Percentiles rank a stretch among this genome's conserved stretches.
These are phyloP conservation scores for Eumerus sabulonum DNA, from an alignment of 2,888 invertebrate species.

Conservation along the genomic window DNA sequence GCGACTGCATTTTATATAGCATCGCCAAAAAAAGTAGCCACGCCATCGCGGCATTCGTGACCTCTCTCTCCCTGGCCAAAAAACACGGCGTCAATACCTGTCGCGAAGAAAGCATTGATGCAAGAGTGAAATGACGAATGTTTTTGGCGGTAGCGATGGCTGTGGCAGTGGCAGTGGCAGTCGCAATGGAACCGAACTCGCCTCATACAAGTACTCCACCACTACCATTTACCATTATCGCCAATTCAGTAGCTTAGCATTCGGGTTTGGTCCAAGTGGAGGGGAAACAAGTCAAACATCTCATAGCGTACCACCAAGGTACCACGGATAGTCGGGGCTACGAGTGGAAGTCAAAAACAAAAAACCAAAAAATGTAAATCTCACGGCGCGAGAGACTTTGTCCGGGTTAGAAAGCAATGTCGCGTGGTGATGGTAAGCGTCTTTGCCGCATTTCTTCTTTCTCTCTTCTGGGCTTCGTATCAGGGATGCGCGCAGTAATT, in stretches of 20 bases:
- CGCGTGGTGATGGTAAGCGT: slow-evolving; percentile 32
- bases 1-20: slow-evolving; percentile 66
- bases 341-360: slow-evolving; percentile 45
- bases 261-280: too few relatives aligned
- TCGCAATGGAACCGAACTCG: slow-evolving; percentile 18
- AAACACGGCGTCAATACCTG: slow-evolving; percentile 36
- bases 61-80: slow-evolving; percentile 51
- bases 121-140: slow-evolving; percentile 66
- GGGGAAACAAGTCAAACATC: slow-evolving; percentile 55
- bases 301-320: slow-evolving; percentile 51
- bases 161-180: slow-evolving; percentile 32
- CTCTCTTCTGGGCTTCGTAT: neutral
- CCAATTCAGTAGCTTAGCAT: too few relatives aligned
- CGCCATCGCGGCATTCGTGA: slow-evolving; percentile 43
- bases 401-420: slow-evolving; percentile 7
- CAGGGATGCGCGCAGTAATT: slow-evolving; percentile 1
- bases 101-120: slow-evolving; percentile 20
- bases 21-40: slow-evolving; percentile 63
- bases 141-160: slow-evolving; percentile 37
- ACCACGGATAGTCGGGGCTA: neutral
- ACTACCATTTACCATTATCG: slow-evolving; percentile 19
- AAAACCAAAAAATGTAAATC: neutral
- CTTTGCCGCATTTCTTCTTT: slow-evolving; percentile 38
- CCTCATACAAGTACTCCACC: slow-evolving; percentile 9
- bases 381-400: too few relatives aligned